Base-by-base conservation (phyloP, 2,113 vertebrate species). In the Pelmatolapia mariae region DNA sequence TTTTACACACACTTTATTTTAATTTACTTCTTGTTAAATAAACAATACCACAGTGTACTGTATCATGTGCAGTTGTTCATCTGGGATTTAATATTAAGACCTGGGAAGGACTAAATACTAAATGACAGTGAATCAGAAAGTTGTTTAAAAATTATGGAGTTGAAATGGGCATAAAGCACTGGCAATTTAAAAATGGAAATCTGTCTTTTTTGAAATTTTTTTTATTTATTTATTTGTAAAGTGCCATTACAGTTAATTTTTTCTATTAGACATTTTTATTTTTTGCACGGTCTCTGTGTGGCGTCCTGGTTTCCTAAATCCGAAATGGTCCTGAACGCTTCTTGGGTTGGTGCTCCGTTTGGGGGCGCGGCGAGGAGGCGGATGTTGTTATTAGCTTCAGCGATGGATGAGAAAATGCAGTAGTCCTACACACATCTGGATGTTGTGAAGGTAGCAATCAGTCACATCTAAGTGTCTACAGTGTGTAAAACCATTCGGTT, bases 321-420 rank as follows among this genome's bases (percentile, higher is more conserved):
- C 6, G 56, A 3, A 40, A 79, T 7, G 31, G 4, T 11, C 63
- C 0, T 94, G 90, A 94, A 93, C 82, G 92, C 87, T 6, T 22
- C 89, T 2, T 43, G n/a, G 31, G 29, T 43, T 16, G 45, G 36
- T 43, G 2, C 45, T 82, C 38, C 53, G 12, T 24, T 76, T 22
- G 3, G 7, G 86, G 66, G 36, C 40, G 85, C 24, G 68, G 40
- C n/a, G 19, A 80, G 80, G 22, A 81, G 52, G 40, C 61, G 85
- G 86, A 87, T 92, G 87, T 89, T 89, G 81, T 88, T 85, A 63
- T 88, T 91, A 90, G 87, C 90, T 59, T 19, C 86, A 50, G 22
- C 78, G 79, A 52, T 90, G 91, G 82, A 91, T 5, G 18, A 50
- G 82, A 43, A 71, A 68, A 88, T 84, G 26, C 63, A 6, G 78